A percentile compares a stretch with the other conserved stretches of the same genome.
Evolutionary conservation across 2,797 vertebrate genomes (phyloP).

Genomic region (Poecilia picta): DNA sequence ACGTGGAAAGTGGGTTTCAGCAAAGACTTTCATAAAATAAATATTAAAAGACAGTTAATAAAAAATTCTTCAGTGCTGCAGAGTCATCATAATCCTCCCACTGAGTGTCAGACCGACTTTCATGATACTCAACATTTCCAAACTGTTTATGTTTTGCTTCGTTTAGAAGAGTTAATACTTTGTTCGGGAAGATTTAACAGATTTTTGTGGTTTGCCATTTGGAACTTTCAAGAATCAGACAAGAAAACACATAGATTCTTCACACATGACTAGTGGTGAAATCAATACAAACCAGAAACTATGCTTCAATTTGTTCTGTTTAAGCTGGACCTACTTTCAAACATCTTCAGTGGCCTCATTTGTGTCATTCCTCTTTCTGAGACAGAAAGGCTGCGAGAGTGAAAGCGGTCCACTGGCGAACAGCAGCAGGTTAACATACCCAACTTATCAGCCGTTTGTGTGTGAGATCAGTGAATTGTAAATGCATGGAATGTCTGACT

Average conservation of each 20-base stretch:
- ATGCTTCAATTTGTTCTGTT: conserved; percentile 24
- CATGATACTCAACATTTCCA: conserved; percentile 24
- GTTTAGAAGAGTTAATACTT: conserved; percentile 47
- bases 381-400: conserved; percentile 9
- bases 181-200: conserved; percentile 24
- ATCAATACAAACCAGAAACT: conserved; percentile 54
- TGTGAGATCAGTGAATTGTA: conserved; percentile 47
- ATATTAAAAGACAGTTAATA: not conserved
- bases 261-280: conserved; percentile 50
- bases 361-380: conserved; percentile 29
- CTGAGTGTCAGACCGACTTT: conserved; percentile 1
- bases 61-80: conserved; percentile 4
- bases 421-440: conserved; percentile 30
- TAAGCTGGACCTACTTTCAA: conserved; percentile 33
- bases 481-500: conserved; percentile 60
- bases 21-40: not conserved
- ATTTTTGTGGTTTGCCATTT: conserved; percentile 58
- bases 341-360: conserved; percentile 10
- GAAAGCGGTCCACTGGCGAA: conserved; percentile 19
- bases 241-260: conserved; percentile 60
- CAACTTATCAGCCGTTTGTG: conserved; percentile 50
- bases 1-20: conserved; percentile 21
- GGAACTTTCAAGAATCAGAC: conserved; percentile 37
- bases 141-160: conserved; percentile 27
- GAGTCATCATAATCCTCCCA: not conserved